phyloP scores from a whole-genome alignment of 2,797 vertebrate genomes.

The Silurus aristotelis region DNA sequence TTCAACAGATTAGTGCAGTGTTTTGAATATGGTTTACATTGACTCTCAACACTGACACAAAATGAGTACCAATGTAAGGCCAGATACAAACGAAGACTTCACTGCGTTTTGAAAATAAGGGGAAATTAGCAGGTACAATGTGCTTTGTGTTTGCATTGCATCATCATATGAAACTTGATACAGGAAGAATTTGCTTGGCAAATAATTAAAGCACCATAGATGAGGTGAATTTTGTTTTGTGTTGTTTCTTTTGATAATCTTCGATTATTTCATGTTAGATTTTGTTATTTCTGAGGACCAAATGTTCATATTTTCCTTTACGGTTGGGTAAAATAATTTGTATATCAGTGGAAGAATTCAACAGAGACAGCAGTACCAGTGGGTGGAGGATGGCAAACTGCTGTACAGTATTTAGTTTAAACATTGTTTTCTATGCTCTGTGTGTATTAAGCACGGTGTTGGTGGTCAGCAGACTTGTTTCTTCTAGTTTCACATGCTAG shows the following conservation, averaged over 20 bases:
- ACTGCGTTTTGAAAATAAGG: too few relatives aligned
- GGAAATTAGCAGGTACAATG: background rate
- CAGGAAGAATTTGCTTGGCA: background rate
- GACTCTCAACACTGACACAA: background rate
- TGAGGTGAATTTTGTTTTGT: too few relatives aligned
- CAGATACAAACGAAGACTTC: background rate
- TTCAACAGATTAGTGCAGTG: too few relatives aligned
- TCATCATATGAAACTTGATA: background rate
- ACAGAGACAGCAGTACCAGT: background rate
- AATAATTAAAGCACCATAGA: background rate
- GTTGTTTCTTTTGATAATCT: background rate
- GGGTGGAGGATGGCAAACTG: too few relatives aligned
- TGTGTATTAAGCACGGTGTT: background rate
- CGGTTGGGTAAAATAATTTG: background rate
- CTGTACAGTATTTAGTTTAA: background rate
- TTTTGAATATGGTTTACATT: background rate
- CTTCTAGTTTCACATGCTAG: constrained; percentile 8
- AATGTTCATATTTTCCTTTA: background rate
- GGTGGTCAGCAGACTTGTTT: background rate
- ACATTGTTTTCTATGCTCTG: too few relatives aligned
- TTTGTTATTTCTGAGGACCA: background rate
- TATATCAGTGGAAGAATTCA: background rate
- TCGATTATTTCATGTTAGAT: background rate
- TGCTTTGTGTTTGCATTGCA: background rate
- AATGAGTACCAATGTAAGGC: background rate